Conservation (phyloP, 2,797 vertebrate species). For the Channa striata region DNA sequence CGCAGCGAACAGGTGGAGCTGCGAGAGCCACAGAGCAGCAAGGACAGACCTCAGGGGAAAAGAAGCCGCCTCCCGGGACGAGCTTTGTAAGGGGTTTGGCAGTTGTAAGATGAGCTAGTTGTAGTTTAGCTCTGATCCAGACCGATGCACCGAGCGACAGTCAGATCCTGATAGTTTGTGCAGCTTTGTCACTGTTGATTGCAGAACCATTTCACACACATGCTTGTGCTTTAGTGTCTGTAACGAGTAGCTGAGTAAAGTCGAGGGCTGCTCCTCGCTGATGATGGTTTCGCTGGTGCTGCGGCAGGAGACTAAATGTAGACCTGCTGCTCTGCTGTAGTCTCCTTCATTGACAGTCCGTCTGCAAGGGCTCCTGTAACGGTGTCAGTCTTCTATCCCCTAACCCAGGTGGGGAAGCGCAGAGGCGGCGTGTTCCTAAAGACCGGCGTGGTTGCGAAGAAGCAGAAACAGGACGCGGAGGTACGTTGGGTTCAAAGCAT, state of each 20-base stretch:
- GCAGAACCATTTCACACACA: neutral
- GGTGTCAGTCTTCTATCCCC: slow-evolving; percentile 97
- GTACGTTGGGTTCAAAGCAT: no score
- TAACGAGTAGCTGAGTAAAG: slow-evolving; percentile 39
- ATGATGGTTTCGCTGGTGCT: slow-evolving; percentile 67
- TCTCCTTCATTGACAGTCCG: slow-evolving; percentile 87
- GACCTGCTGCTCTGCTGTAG: slow-evolving; percentile 85
- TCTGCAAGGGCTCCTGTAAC: slow-evolving; percentile 90
- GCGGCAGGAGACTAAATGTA: slow-evolving; percentile 72
- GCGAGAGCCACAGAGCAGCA: slow-evolving; percentile 72
- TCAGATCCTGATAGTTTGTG: neutral
- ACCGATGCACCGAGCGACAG: slow-evolving; percentile 25
- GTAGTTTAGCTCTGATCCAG: slow-evolving; percentile 40
- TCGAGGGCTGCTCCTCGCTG: slow-evolving; percentile 52
- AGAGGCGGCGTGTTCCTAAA: slow-evolving; percentile 97
- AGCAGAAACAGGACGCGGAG: slow-evolving; percentile 92
- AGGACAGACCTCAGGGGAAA: slow-evolving; percentile 79
- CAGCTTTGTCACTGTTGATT: no score
- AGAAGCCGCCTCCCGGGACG: slow-evolving; percentile 83
- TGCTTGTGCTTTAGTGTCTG: slow-evolving; percentile 7
- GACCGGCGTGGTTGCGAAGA: slow-evolving; percentile 98
- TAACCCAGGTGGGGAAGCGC: slow-evolving; percentile 98
- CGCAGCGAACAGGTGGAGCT: slow-evolving; percentile 79
- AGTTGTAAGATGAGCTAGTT: slow-evolving; percentile 78
- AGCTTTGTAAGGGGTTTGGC: slow-evolving; percentile 88